Percentiles rank a stretch among this genome's conserved stretches.
phyloP scores from a whole-genome alignment of 2,113 vertebrate species.

The Hydrochoerus hydrochaeris region DNA sequence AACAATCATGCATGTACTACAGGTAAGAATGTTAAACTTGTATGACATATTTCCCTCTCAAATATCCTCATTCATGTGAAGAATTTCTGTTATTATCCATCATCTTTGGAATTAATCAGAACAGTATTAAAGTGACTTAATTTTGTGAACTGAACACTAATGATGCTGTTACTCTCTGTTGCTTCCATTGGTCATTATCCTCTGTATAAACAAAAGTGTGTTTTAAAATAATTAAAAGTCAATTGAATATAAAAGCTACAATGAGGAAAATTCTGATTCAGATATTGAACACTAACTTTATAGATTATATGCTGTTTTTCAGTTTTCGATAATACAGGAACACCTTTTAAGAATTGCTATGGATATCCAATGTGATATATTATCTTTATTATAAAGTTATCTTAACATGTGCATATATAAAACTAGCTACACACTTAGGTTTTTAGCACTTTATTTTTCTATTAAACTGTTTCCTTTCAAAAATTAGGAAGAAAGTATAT shows the following conservation, averaged over 20 bases:
- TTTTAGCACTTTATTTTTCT: not conserved
- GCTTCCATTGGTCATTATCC: constrained; percentile 11
- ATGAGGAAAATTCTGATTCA: not conserved
- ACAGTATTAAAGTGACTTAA: constrained; percentile 22
- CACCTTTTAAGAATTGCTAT: not conserved
- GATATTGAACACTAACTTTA: not conserved
- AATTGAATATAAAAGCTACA: not conserved
- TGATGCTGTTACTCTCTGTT: not conserved
- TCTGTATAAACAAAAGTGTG: not conserved
- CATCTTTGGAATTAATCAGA: constrained; percentile 12
- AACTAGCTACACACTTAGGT: not conserved
- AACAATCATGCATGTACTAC: not conserved
- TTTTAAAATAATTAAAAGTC: not conserved
- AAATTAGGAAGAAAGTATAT: not conserved
- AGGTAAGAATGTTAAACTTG: not conserved
- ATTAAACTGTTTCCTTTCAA: not conserved
- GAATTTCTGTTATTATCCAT: not conserved
- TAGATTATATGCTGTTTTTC: not conserved
- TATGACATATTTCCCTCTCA: not conserved
- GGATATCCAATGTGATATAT: not conserved
- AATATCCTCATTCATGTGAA: not conserved
- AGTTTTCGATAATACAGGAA: not conserved
- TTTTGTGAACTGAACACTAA: constrained; percentile 26
- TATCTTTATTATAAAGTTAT: constrained; percentile 32
- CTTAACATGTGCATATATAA: constrained; percentile 21